Conservation (phyloP, 2,113 vertebrate genomes). For the Passer montanus region DNA sequence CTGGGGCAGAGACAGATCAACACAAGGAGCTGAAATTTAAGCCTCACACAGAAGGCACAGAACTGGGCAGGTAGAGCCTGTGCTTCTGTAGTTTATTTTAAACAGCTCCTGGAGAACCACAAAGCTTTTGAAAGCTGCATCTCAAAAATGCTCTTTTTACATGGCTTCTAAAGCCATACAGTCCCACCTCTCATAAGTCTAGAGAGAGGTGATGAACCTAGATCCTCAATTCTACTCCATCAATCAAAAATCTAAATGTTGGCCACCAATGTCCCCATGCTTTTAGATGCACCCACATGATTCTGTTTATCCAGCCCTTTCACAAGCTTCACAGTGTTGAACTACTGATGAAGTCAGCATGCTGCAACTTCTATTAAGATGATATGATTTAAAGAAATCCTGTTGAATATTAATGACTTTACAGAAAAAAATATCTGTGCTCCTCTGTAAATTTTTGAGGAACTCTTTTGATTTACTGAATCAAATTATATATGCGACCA, state of each 20-base stretch:
- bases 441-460: neutral
- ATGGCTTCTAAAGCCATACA: neutral
- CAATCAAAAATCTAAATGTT: neutral
- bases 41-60: neutral
- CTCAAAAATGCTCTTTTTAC: neutral
- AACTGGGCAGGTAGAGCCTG: neutral
- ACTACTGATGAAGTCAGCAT: neutral
- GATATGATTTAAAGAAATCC: conserved; percentile 21
- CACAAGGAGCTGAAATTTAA: neutral
- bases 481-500: neutral
- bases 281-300: neutral
- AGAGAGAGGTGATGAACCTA: neutral
- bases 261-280: neutral
- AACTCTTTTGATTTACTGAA: conserved; percentile 6
- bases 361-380: neutral
- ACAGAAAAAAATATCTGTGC: neutral
- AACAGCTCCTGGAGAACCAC: neutral
- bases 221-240: neutral
- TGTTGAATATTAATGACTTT: neutral
- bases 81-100: neutral
- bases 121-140: neutral
- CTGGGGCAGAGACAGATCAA: neutral
- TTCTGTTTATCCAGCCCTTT: neutral
- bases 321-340: neutral
- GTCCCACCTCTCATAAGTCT: neutral